These are phyloP conservation scores for Cremastobaeus sp. DNA, from an alignment of 2,888 invertebrate species.

Conservation along the genomic window DNA sequence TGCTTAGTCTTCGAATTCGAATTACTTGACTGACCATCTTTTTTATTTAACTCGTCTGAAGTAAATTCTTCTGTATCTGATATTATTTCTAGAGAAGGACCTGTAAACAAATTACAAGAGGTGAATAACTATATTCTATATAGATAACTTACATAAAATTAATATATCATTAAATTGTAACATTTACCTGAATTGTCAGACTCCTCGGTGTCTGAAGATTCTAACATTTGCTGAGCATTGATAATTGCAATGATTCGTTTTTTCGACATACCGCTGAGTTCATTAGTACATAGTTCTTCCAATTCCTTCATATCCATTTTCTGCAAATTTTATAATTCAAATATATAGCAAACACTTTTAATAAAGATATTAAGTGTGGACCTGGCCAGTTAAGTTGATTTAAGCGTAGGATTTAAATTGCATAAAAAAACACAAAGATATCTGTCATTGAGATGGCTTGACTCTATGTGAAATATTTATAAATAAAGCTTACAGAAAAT, in stretches of 20 bases:
- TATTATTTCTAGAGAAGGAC: constrained; percentile 76
- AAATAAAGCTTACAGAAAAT: too few species aligned
- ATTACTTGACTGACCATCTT: constrained; percentile 63
- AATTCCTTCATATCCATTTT: constrained; percentile 73
- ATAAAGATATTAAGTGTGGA: constrained; percentile 2
- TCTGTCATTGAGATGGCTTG: too few species aligned
- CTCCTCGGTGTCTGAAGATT: constrained; percentile 76
- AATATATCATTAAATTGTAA: neutral
- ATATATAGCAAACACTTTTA: constrained; percentile 1
- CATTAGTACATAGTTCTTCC: constrained; percentile 74
- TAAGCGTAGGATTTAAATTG: too few species aligned
- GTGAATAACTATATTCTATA: neutral
- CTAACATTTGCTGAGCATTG: constrained; percentile 72
- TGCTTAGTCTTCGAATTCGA: constrained; percentile 64
- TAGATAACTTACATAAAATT: neutral
- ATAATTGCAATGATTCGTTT: constrained; percentile 72
- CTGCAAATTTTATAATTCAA: too few species aligned
- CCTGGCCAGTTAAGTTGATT: neutral
- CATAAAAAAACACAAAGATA: too few species aligned
- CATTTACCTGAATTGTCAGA: constrained; percentile 73
- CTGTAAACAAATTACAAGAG: constrained; percentile 55
- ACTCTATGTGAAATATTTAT: too few species aligned
- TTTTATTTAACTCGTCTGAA: constrained; percentile 67
- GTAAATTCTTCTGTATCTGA: constrained; percentile 76
- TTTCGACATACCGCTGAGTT: constrained; percentile 76